phyloP scores from a whole-genome alignment of 2,888 invertebrate species.

The Scaptomyza caliginosa region DNA sequence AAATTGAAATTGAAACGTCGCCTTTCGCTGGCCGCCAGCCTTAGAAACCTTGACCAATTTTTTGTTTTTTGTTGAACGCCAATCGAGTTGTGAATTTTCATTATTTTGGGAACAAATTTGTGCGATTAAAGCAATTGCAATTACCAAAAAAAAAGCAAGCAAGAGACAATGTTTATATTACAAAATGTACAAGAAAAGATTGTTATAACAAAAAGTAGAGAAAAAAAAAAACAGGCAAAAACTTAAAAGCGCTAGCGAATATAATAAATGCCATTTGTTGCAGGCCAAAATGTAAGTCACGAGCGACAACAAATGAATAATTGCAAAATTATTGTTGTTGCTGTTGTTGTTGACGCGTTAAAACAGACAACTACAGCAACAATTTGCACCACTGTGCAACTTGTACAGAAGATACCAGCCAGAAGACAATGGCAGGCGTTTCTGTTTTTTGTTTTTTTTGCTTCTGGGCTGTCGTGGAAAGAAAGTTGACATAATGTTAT shows the following conservation, averaged over 20 bases:
- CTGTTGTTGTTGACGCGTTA: conserved; percentile 46
- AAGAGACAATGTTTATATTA: conserved; percentile 61
- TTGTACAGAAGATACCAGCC: conserved; percentile 12
- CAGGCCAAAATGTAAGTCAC: conserved; percentile 72
- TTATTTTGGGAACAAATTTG: conserved; percentile 62
- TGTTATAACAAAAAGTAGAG: conserved; percentile 25
- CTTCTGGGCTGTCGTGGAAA: conserved; percentile 65
- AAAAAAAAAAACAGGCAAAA: conserved; percentile 6
- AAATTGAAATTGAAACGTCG: conserved; percentile 44
- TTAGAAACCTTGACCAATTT: conserved; percentile 77
- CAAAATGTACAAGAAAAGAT: conserved; percentile 54
- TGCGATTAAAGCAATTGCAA: conserved; percentile 62
- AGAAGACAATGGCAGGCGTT: conserved; percentile 43
- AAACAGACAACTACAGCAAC: conserved; percentile 4
- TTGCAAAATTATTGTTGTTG: conserved; percentile 64
- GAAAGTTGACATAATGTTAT: conserved; percentile 79
- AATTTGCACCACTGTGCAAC: conserved; percentile 44
- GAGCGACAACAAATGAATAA: conserved; percentile 67
- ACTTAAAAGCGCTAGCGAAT: conserved; percentile 64
- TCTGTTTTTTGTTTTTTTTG: neutral
- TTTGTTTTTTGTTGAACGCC: conserved; percentile 36
- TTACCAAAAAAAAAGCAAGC: conserved; percentile 37
- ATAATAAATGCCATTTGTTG: conserved; percentile 70
- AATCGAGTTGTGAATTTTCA: conserved; percentile 31
- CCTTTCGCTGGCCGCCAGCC: conserved; percentile 68